Evolutionary conservation across 2,888 invertebrate species (phyloP), one percentile per base, ranked within the genome.

Genomic region (Caenorhabditis virilis): DNA sequence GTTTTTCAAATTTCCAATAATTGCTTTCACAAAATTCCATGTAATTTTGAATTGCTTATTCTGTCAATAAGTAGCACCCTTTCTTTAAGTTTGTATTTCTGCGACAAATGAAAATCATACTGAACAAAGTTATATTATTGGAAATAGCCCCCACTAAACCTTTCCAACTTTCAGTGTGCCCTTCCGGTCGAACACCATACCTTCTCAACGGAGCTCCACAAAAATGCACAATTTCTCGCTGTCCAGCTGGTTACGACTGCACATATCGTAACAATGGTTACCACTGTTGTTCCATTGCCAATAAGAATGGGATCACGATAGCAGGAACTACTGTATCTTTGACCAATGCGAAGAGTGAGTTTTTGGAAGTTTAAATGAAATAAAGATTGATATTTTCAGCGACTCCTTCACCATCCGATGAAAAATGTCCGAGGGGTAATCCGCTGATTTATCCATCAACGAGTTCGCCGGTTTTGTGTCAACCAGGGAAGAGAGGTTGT

Each of bases 181-280:
- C 73, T 11, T 46, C 52, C 18, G 69, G 69, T 4, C 36, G 77
- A 35, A 77, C 65, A 2, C 72, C 77, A 2, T 77, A 77, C 39
- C 69, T 77, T 20, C 42, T 77, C 15, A 77, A 77, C 36, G 77
- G 77, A 13, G 43, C 49, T 25, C 75, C 75, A 11, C 73, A 75
- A 49, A 71, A 68, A 38, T 77, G 77, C 41, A 68, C 67, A 3
- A 58, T 58, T 18, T 53, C 66, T 2, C 51, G 69, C 20, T 72
- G 75, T 33, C 69, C 73, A 26, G 36, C 46, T 5, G 77, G 77
- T 0, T 77, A 73, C 46, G 74, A 77, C n/a, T 77, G 77, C 52
- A 64, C 69, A 7, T 77, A 74, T 38, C 51, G 63, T 11, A 58
- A 69, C 16, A 56, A 67, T 39, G 67, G 68, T 36, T 75, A 76